Evolutionary conservation across 1,140 invertebrate species (phyloP).

Genomic region (Philopotamus ludificatus): DNA sequence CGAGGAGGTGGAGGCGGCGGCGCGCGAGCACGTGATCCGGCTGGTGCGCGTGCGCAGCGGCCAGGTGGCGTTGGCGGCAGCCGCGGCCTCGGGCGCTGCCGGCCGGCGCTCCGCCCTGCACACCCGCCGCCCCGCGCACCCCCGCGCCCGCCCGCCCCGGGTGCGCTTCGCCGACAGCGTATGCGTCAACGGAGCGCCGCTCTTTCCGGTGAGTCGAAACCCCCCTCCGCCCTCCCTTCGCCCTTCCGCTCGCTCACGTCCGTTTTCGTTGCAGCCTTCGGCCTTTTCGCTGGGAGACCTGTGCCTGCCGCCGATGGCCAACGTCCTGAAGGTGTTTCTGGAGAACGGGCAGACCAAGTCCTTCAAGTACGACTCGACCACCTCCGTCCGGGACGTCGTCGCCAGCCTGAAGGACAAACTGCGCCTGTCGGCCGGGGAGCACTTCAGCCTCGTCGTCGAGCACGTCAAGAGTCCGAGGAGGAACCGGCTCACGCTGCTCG

Average conservation of each 20-base stretch:
- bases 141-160: constrained; percentile 75
- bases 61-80: constrained; percentile 74
- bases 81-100: constrained; percentile 64
- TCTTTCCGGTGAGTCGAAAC: constrained; percentile 73
- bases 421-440: constrained; percentile 73
- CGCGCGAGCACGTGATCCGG: constrained; percentile 86
- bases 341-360: constrained; percentile 95
- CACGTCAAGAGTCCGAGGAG: constrained; percentile 83
- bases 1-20: constrained; percentile 81
- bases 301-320: constrained; percentile 85
- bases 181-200: constrained; percentile 77
- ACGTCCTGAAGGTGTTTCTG: constrained; percentile 89
- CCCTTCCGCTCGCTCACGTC: no score
- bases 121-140: constrained; percentile 80
- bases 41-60: constrained; percentile 79
- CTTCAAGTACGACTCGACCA: constrained; percentile 92
- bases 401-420: constrained; percentile 83
- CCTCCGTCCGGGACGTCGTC: constrained; percentile 85
- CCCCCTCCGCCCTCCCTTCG: no score
- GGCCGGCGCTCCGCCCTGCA: constrained; percentile 77
- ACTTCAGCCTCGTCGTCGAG: constrained; percentile 87
- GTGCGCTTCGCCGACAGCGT: constrained; percentile 88
- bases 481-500: constrained; percentile 80
- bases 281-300: constrained; percentile 75
- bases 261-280: constrained; percentile 63